phyloP scores from a whole-genome alignment of 2,797 vertebrate species.

The Gobionotothen gibberifrons region DNA sequence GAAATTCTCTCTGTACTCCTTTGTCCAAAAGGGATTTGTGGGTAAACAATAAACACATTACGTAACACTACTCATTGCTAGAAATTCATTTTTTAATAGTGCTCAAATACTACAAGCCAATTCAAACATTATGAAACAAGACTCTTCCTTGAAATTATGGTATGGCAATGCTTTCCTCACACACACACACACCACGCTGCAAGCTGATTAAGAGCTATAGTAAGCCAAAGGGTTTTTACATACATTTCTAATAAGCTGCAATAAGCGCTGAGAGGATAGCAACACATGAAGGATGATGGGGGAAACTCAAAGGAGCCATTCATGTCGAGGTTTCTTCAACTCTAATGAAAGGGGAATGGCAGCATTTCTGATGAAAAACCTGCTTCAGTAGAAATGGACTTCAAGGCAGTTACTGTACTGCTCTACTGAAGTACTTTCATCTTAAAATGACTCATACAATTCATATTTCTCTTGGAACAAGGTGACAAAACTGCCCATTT shows the following conservation, averaged over 20 bases:
- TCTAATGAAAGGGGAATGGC: constrained; percentile 40
- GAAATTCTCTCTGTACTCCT: constrained; percentile 39
- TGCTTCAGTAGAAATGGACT: constrained; percentile 43
- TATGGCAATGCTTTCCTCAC: constrained; percentile 2
- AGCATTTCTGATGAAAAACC: constrained; percentile 57
- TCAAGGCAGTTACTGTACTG: constrained; percentile 1
- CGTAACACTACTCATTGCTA: constrained; percentile 25
- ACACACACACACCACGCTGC: not conserved
- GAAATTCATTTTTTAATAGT: constrained; percentile 21
- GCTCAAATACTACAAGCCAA: constrained; percentile 31
- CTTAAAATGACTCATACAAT: constrained; percentile 7
- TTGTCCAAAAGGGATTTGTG: constrained; percentile 45
- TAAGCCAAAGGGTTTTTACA: constrained; percentile 15
- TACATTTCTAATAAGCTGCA: constrained; percentile 13
- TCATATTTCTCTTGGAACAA: constrained; percentile 18
- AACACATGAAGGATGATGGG: constrained; percentile 33
- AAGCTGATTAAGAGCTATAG: not conserved
- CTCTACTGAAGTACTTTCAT: constrained; percentile 5
- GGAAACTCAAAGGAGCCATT: constrained; percentile 28
- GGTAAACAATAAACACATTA: constrained; percentile 49
- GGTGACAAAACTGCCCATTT: constrained; percentile 23
- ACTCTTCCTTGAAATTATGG: not conserved
- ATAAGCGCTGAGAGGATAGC: constrained; percentile 26
- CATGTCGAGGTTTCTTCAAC: not conserved
- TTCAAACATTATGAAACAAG: constrained; percentile 25